Conservation (phyloP, 2,888 invertebrate species). For the Dicyrtomina minuta region DNA sequence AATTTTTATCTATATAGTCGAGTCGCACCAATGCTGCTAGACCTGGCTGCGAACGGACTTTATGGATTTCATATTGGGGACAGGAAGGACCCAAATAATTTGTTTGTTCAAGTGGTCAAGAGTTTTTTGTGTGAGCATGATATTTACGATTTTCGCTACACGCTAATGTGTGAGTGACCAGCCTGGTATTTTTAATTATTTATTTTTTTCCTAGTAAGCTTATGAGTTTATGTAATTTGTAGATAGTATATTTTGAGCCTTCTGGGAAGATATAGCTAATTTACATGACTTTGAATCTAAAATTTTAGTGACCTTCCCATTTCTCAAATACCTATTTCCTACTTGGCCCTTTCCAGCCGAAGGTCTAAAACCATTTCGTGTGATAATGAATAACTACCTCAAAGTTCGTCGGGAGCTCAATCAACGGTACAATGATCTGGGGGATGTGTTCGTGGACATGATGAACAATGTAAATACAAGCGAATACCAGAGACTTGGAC, state of each 20-base stretch:
- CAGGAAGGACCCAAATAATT: slow-evolving; percentile 45
- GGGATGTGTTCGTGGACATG: slow-evolving; percentile 37
- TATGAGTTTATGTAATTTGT: too few relatives aligned
- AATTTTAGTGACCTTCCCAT: slow-evolving; percentile 29
- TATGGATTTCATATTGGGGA: slow-evolving; percentile 44
- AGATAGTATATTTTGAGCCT: too few relatives aligned
- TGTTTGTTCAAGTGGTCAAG: slow-evolving; percentile 42
- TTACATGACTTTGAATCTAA: too few relatives aligned
- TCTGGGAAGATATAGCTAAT: too few relatives aligned
- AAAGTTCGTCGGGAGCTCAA: slow-evolving; percentile 32
- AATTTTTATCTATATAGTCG: slow-evolving; percentile 39
- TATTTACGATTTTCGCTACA: slow-evolving; percentile 35
- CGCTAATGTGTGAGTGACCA: slow-evolving; percentile 42
- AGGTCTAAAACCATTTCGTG: slow-evolving; percentile 3
- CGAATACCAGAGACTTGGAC: slow-evolving; percentile 40
- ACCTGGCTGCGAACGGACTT: slow-evolving; percentile 45
- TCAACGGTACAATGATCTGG: slow-evolving; percentile 34
- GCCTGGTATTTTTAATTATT: too few relatives aligned
- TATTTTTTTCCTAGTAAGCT: too few relatives aligned
- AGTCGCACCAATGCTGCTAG: slow-evolving; percentile 43
- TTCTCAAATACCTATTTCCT: slow-evolving; percentile 34
- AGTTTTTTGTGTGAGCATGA: slow-evolving; percentile 43
- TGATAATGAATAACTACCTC: slow-evolving; percentile 11
- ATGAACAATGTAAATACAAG: slow-evolving; percentile 29
- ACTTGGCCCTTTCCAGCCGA: slow-evolving; percentile 30